phyloP scores from a whole-genome alignment of 2,113 vertebrate species.

The Mobula hypostoma region DNA sequence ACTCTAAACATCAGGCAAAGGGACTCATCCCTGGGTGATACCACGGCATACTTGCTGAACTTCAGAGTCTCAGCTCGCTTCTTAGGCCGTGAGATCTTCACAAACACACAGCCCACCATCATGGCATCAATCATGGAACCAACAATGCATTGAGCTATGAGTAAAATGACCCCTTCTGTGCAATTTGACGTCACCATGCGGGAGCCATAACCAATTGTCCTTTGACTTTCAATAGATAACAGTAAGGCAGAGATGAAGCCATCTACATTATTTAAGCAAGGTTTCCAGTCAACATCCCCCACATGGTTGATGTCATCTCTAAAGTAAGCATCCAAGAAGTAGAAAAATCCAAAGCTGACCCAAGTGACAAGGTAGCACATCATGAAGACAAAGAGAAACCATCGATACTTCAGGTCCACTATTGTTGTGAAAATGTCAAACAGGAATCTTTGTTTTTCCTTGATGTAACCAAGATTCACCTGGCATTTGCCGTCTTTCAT shows the following conservation, averaged over 20 bases:
- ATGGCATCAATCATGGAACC: slow-evolving; percentile 72
- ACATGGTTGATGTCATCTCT: slow-evolving; percentile 60
- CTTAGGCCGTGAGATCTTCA: slow-evolving; percentile 75
- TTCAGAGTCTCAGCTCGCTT: slow-evolving; percentile 73
- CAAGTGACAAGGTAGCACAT: slow-evolving; percentile 71
- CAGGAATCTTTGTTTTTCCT: slow-evolving; percentile 67
- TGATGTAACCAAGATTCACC: slow-evolving; percentile 69
- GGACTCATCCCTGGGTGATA: slow-evolving; percentile 62
- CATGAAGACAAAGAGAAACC: slow-evolving; percentile 74
- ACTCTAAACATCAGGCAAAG: slow-evolving; percentile 73
- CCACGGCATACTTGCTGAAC: slow-evolving; percentile 70
- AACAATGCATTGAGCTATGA: slow-evolving; percentile 67
- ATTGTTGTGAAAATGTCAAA: slow-evolving; percentile 75
- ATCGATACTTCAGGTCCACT: slow-evolving; percentile 72
- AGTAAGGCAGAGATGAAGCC: slow-evolving; percentile 66
- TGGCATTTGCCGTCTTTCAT: slow-evolving; percentile 72
- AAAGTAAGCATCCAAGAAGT: slow-evolving; percentile 63
- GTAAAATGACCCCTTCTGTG: slow-evolving; percentile 56
- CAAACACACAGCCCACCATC: slow-evolving; percentile 80
- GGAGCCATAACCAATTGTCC: slow-evolving; percentile 69
- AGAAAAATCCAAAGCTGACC: slow-evolving; percentile 63
- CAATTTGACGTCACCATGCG: slow-evolving; percentile 71
- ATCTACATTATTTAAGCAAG: slow-evolving; percentile 67
- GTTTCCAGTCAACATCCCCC: slow-evolving; percentile 55
- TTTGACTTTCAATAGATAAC: slow-evolving; percentile 70